phyloP scores from a whole-genome alignment of 2,888 invertebrate genomes.

The Oscheius onirici region DNA sequence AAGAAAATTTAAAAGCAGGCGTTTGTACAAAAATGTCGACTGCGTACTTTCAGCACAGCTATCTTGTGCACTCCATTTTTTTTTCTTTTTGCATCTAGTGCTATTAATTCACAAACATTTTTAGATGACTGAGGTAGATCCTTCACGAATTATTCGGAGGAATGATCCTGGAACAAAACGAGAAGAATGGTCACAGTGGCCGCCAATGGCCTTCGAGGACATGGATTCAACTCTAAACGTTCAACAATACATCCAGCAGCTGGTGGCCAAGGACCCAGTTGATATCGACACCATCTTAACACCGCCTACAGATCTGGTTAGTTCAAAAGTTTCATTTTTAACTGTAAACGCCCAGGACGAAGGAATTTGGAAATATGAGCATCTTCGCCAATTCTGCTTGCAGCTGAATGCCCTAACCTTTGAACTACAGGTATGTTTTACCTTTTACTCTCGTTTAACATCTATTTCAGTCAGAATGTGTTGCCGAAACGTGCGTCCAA shows the following conservation, averaged over 20 bases:
- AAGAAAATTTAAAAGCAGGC: background rate
- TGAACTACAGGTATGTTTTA: conserved; percentile 83
- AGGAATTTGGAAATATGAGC: conserved; percentile 99
- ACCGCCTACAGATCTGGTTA: conserved; percentile 81
- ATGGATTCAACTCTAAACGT: conserved; percentile 99
- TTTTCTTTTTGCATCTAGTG: background rate
- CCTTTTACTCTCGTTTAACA: background rate
- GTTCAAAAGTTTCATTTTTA: too few relatives aligned
- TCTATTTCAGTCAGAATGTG: conserved; percentile 82
- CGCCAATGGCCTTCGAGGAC: conserved; percentile 91
- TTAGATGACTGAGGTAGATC: conserved; percentile 21
- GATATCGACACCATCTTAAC: conserved; percentile 92
- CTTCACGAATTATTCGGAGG: conserved; percentile 43
- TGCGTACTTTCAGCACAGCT: too few relatives aligned
- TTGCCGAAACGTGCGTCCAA: conserved; percentile 95
- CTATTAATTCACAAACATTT: background rate
- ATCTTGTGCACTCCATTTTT: background rate
- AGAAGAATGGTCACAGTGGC: conserved; percentile 94
- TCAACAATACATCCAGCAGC: conserved; percentile 97
- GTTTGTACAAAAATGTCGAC: background rate
- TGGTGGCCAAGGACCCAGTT: conserved; percentile 89
- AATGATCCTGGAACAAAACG: conserved; percentile 65
- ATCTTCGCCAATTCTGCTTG: conserved; percentile 96
- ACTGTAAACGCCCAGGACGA: conserved; percentile 54
- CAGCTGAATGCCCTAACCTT: conserved; percentile 98